These are phyloP conservation scores for Diplodus sargus DNA, from an alignment of 2,797 vertebrate species.

Conservation along the genomic window DNA sequence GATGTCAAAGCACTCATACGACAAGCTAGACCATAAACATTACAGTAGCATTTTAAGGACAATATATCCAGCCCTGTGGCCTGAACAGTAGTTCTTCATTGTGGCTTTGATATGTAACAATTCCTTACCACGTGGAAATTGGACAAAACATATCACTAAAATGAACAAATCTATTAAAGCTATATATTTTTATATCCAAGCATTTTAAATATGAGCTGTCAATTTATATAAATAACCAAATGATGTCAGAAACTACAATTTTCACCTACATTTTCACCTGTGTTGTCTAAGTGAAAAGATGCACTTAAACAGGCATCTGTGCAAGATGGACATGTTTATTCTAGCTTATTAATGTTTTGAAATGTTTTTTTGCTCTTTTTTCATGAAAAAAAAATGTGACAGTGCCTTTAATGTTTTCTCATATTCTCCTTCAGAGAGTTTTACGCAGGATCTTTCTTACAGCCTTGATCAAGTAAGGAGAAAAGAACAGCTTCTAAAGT, in stretches of 20 bases:
- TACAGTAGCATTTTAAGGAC: not conserved
- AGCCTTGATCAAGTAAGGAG: conserved; percentile 88
- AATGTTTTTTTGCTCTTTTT: not conserved
- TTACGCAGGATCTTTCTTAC: conserved; percentile 90
- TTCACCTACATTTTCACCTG: too few species aligned
- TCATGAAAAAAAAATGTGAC: not conserved
- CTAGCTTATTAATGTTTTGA: not conserved
- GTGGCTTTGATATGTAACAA: not conserved
- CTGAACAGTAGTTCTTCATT: not conserved
- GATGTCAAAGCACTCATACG: not conserved
- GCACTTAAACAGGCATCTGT: not conserved
- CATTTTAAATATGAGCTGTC: not conserved
- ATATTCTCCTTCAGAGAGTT: conserved; percentile 78
- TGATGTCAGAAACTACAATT: not conserved
- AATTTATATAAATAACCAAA: not conserved
- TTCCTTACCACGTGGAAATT: not conserved
- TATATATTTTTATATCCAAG: not conserved
- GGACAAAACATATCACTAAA: not conserved
- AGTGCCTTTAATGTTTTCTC: conserved; percentile 2
- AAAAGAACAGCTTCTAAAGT: conserved; percentile 91
- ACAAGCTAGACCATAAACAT: not conserved
- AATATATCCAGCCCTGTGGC: not conserved
- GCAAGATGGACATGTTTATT: not conserved
- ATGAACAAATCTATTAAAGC: not conserved
- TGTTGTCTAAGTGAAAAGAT: too few species aligned